Evolutionary conservation across 2,888 invertebrate genomes (phyloP), one percentile per base, ranked within the genome.

Genomic region (Baccha elongata): DNA sequence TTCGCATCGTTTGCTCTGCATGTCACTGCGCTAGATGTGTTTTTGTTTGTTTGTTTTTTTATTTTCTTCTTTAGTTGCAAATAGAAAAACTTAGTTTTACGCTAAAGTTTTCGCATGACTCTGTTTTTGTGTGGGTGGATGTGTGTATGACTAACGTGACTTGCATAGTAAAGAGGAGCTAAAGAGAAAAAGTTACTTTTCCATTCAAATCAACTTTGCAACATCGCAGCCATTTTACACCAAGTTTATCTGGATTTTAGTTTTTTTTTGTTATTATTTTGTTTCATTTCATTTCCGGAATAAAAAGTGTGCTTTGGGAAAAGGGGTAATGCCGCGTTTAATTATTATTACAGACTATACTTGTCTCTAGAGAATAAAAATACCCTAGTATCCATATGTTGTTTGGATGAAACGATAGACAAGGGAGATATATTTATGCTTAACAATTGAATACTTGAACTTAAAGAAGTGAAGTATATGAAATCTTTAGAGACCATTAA

Each of bases 1-100:
- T 44, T 74, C 67, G 40, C 64, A 68, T 48, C 26, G 42, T 26
- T 26, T 60, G 5, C 23, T 55, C 55, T 35, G 13, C 55, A 55
- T 23, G 19, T 13, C 21, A 13, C 42, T 53, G 44, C 37, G 50
- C 40, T 50, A 26, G 26, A 15, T 26, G 50, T 64, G 58, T 64
- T 37, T 53, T 26, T 52, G 15, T 52, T 62, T 2, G 15, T 40
- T 48, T 44, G 23, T 15, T 15, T 53, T 19, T 42, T 32, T 50
- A 48, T 50, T 52, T 42, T 40, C 53, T 65, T 58, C 26, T 5
- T 32, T 53, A 37, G 55, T 55, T 71, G 71, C 60, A 75, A 81
- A 81, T 81, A 71, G 75, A 75, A 81, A 81, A 81, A 81, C 75
- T 81, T 75, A 52, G 48, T 81, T 67, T 58, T 60, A 42, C 65